Evolutionary conservation across 2,888 invertebrate species (phyloP).

Genomic region (Lochmaea capreae): DNA sequence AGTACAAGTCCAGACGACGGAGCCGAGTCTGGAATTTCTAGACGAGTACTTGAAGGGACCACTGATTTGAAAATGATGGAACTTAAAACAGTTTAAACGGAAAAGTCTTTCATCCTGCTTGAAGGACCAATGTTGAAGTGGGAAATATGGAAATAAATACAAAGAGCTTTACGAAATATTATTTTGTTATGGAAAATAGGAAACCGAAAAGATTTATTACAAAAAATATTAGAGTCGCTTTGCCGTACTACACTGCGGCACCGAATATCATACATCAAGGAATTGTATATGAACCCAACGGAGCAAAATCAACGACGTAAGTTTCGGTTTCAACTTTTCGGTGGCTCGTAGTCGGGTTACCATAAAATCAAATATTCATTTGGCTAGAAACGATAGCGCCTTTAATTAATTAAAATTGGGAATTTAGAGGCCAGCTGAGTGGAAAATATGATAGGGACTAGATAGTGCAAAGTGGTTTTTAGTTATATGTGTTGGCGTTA

Average conservation of each 20-base stretch:
- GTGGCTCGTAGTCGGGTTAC: background rate
- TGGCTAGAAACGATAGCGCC: conserved; percentile 27
- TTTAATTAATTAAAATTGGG: conserved; percentile 34
- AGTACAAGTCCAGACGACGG: no score
- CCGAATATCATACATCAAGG: background rate
- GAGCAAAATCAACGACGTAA: background rate
- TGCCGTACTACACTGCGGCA: background rate
- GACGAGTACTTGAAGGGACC: no score
- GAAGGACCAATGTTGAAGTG: no score
- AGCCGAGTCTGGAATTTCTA: no score
- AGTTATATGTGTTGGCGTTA: conserved; percentile 16
- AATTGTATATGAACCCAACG: conserved; percentile 14
- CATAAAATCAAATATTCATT: conserved; percentile 31
- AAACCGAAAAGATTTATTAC: no score
- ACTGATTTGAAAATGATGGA: no score
- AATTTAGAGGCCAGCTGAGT: conserved; percentile 24
- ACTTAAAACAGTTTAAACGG: no score
- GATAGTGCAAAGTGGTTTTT: conserved; percentile 27
- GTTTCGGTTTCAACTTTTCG: conserved; percentile 21
- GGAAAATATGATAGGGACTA: conserved; percentile 26
- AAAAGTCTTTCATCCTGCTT: no score
- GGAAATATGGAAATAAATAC: no score
- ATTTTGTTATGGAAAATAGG: no score
- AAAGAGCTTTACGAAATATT: no score
- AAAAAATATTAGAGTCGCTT: background rate